These are phyloP conservation scores for Elanoides forficatus DNA, from an alignment of 2,113 vertebrate genomes.

Conservation along the genomic window DNA sequence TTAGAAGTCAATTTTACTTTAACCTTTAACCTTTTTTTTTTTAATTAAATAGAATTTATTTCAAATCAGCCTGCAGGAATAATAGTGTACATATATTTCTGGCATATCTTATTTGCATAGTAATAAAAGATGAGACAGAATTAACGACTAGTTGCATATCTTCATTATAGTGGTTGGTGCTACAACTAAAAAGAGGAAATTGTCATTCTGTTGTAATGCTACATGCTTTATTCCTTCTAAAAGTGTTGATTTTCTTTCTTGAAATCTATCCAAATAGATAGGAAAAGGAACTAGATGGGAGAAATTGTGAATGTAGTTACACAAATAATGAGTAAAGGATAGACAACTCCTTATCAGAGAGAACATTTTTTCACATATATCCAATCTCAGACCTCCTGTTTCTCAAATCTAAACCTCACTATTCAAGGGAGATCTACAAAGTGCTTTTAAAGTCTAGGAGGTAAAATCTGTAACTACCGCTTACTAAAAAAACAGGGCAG, in stretches of 20 bases:
- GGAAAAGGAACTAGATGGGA: not conserved
- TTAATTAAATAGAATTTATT: not conserved
- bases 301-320: not conserved
- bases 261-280: not conserved
- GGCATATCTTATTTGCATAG: not conserved
- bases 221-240: not conserved
- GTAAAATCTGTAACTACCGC: not conserved
- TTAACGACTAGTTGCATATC: not conserved
- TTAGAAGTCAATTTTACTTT: constrained; percentile 24
- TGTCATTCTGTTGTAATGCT: not conserved
- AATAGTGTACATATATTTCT: not conserved
- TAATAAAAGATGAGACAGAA: not conserved
- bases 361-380: not conserved
- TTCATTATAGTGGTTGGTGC: not conserved
- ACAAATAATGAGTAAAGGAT: not conserved
- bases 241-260: not conserved
- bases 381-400: not conserved
- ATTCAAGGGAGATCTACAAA: not conserved
- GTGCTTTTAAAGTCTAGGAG: not conserved
- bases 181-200: not conserved
- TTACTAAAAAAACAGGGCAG: not conserved
- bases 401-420: not conserved
- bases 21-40: not conserved
- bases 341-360: not conserved
- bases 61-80: not conserved